Evolutionary conservation across 1,140 invertebrate species (phyloP), one percentile per base, ranked within the genome.

Genomic region (Drosophila insularis): DNA sequence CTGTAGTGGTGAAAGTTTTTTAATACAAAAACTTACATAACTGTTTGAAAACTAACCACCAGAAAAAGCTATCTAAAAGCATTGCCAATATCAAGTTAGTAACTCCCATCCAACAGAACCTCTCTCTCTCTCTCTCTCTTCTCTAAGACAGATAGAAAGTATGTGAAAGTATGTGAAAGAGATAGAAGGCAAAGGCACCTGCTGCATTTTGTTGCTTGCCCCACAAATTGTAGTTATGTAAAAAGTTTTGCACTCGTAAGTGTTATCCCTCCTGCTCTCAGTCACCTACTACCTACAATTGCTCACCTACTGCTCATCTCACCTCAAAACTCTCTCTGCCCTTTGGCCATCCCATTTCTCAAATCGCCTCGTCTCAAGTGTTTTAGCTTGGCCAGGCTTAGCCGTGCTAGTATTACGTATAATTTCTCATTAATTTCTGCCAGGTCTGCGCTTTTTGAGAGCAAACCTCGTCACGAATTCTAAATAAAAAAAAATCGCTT

Each of bases 371-470:
- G 14, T 13, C 35, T 19, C 37, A 19, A 14, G 23, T 27, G 8
- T n/a, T 23, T 37, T 13, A n/a, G 35, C 35, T 37, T 68, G 59
- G 61, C 65, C 11, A 6, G 17, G 11, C 43, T 23, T 53, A n/a
- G 13, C 62, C 17, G 55, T 63, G 13, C 14, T 11, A 17, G 23
- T 46, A 37, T 56, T 72, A 65, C 62, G 65, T 78, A 81, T 81
- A 86, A 87, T 81, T 78, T 87, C 82, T 78, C 81, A 85, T 85
- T 85, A 85, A 85, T 86, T 85, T 85, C 69, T 81, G 81, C 81
- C 78, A 86, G 78, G 81, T 85, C 84, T 85, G 81, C 78, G 70
- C 80, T 65, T 72, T 68, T 80, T 72, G 74, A 80, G 81, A 75
- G 68, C 78, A 68, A 67, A 67, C 55, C 72, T 23, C 63, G 71